These are phyloP conservation scores for Nibea albiflora DNA, from an alignment of 2,113 vertebrate genomes.

Conservation along the genomic window DNA sequence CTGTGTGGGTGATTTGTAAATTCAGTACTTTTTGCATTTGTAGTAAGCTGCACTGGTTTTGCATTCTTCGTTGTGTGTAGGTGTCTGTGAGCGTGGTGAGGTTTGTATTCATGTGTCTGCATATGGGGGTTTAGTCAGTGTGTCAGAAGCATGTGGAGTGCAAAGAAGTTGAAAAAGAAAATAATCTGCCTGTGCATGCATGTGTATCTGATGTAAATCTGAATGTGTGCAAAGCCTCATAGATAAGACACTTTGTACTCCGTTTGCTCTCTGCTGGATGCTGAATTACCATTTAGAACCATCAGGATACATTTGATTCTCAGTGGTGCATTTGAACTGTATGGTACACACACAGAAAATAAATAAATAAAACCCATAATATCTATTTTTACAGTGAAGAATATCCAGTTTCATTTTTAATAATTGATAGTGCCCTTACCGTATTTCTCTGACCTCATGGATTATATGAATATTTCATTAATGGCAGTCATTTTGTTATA, in stretches of 20 bases:
- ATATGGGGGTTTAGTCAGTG: not conserved
- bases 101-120: not conserved
- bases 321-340: not conserved
- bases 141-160: not conserved
- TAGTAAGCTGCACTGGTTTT: not conserved
- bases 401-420: no score
- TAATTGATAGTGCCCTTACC: no score
- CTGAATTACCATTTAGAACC: not conserved
- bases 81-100: not conserved
- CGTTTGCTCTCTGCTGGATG: not conserved
- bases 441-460: no score
- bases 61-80: not conserved
- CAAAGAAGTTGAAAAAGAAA: not conserved
- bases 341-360: no score
- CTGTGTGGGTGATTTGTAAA: slow-evolving; percentile 19
- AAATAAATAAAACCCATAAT: no score
- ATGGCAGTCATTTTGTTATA: no score
- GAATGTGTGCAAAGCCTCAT: not conserved
- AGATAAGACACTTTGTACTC: not conserved
- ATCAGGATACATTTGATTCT: not conserved
- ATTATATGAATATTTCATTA: no score
- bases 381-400: no score
- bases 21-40: slow-evolving; percentile 11
- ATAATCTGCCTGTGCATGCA: not conserved
- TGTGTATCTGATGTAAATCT: not conserved